A percentile compares a stretch with the other conserved stretches of the same genome.
phyloP scores from a whole-genome alignment of 2,797 vertebrate genomes.

The Sciurus vulgaris region DNA sequence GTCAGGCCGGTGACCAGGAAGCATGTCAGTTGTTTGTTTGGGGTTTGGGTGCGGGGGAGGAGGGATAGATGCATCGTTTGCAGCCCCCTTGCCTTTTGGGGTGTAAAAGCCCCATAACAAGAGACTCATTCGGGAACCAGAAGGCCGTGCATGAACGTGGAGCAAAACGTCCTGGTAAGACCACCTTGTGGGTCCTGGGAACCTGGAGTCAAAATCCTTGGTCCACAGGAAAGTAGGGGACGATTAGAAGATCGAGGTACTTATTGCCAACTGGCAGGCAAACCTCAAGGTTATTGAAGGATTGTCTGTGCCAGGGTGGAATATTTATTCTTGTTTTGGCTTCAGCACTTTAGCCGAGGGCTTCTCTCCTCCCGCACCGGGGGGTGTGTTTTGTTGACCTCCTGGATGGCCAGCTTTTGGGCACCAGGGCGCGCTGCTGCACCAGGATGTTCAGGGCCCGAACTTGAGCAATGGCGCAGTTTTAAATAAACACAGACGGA shows the following conservation, averaged over 20 bases:
- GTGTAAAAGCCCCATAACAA: too few relatives aligned
- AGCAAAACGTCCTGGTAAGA: not conserved
- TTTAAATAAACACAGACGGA: not conserved
- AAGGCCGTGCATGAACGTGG: not conserved
- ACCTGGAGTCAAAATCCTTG: not conserved
- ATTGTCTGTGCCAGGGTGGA: not conserved
- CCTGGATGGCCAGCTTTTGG: rapidly evolving
- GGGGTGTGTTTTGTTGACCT: not conserved
- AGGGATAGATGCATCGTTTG: not conserved
- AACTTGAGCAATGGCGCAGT: rapidly evolving
- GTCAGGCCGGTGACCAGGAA: not conserved
- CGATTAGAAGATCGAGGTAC: not conserved
- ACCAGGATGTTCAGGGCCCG: not conserved
- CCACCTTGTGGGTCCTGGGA: not conserved
- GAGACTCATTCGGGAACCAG: not conserved
- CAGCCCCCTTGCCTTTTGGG: not conserved
- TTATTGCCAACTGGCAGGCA: not conserved
- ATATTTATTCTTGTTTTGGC: not conserved
- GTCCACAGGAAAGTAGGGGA: too few relatives aligned
- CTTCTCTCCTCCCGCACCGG: not conserved
- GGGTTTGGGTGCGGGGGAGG: not conserved
- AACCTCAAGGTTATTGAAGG: not conserved
- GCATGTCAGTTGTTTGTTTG: not conserved
- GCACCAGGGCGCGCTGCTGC: conserved; percentile 57
- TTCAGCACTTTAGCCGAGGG: not conserved